Evolutionary conservation across 1,140 invertebrate species (phyloP).

Genomic region (Drosophila bocki): DNA sequence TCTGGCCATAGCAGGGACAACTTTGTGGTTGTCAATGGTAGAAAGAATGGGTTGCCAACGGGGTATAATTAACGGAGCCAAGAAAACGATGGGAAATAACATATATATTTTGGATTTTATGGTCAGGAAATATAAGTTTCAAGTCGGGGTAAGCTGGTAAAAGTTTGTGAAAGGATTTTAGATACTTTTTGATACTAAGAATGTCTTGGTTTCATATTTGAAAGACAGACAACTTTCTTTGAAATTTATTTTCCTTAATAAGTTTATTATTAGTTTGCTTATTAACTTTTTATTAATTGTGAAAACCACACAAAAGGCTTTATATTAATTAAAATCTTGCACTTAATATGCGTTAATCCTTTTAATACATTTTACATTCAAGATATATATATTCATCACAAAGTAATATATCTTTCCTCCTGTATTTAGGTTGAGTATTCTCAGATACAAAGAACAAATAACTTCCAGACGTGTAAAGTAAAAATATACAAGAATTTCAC

Average conservation of each 20-base stretch:
- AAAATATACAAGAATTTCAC: not conserved
- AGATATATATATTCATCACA: not conserved
- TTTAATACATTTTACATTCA: too few species aligned
- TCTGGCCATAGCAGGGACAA: constrained; percentile 45
- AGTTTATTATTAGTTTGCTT: too few species aligned
- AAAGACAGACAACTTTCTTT: too few species aligned
- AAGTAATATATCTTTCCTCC: not conserved
- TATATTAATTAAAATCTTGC: not conserved
- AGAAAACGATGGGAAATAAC: constrained; percentile 2
- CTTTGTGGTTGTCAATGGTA: constrained; percentile 38
- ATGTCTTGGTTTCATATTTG: too few species aligned
- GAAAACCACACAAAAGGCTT: not conserved
- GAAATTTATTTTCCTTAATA: not conserved
- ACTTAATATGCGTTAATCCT: not conserved
- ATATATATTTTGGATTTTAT: constrained; percentile 27
- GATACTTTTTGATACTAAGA: not conserved
- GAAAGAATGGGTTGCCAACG: constrained; percentile 30
- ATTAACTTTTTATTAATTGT: not conserved
- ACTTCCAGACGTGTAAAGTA: not conserved
- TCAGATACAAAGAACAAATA: constrained; percentile 4
- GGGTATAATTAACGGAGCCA: constrained; percentile 26
- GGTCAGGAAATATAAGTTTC: not conserved
- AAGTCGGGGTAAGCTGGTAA: not conserved
- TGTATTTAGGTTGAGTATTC: not conserved
- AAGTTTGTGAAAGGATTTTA: not conserved